Percentiles rank a stretch among this genome's conserved stretches.
These are phyloP conservation scores for Tolmerus cingulatus DNA, from an alignment of 2,888 invertebrate genomes.

Conservation along the genomic window DNA sequence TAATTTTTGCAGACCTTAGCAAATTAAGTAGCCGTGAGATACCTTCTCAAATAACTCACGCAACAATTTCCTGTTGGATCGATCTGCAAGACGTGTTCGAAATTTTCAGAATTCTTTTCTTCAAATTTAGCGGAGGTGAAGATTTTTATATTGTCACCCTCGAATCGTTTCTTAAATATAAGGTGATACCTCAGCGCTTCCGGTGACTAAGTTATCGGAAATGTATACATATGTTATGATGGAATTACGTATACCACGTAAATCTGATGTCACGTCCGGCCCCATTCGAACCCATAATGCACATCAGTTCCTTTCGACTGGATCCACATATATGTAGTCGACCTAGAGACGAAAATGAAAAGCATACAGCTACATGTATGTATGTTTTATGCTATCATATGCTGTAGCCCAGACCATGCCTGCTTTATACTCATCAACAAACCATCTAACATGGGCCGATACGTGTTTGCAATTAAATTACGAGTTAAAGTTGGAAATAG, in stretches of 20 bases:
- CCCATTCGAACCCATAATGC: too few species aligned
- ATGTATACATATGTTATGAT: background rate
- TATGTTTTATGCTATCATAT: background rate
- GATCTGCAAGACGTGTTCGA: background rate
- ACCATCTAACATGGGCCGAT: background rate
- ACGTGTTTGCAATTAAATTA: slow-evolving; percentile 29
- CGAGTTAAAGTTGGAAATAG: slow-evolving; percentile 1
- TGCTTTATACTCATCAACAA: background rate
- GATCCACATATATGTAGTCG: background rate
- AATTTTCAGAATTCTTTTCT: background rate
- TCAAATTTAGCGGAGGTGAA: background rate
- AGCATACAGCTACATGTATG: background rate
- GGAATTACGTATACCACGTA: background rate
- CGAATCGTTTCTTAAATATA: background rate
- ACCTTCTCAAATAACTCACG: background rate
- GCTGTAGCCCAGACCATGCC: background rate
- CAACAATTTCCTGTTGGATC: background rate
- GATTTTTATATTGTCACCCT: background rate
- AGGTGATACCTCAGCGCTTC: background rate
- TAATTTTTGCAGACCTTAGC: background rate
- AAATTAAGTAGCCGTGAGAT: background rate
- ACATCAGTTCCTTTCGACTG: background rate
- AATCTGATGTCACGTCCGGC: background rate
- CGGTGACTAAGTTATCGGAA: background rate
- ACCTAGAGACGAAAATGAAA: background rate